Evolutionary conservation across 2,797 vertebrate genomes (phyloP).

Genomic region (Danionella dracula): DNA sequence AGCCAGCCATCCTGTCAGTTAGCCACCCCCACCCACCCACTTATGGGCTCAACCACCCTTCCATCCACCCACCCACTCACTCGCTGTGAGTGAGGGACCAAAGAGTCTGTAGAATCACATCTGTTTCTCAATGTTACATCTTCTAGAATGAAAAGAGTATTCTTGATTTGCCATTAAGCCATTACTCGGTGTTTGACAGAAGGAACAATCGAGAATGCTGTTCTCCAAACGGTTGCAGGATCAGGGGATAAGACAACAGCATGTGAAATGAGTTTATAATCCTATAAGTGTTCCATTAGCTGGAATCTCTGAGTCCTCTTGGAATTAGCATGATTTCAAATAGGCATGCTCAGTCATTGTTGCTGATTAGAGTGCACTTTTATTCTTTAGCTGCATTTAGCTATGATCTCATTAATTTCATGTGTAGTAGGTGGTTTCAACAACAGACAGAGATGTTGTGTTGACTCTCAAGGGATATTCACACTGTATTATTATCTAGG

Average conservation of each 20-base stretch:
- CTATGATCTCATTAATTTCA: no score
- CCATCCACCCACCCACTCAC: no score
- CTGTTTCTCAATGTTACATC: not conserved
- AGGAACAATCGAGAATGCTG: not conserved
- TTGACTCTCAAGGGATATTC: no score
- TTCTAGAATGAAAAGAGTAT: constrained; percentile 4
- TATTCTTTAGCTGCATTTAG: not conserved
- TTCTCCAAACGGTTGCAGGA: constrained; percentile 8
- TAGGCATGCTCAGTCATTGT: not conserved
- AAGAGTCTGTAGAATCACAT: no score
- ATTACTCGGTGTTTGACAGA: not conserved
- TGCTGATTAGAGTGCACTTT: not conserved
- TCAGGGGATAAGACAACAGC: not conserved
- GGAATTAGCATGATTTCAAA: constrained; percentile 5
- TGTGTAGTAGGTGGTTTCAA: no score
- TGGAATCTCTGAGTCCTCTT: constrained; percentile 4
- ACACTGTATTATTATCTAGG: no score
- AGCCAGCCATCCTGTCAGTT: no score
- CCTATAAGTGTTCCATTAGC: constrained; percentile 17
- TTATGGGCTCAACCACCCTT: no score
- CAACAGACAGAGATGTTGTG: no score
- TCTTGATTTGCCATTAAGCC: constrained; percentile 4
- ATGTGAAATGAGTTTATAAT: constrained; percentile 21
- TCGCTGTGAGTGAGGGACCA: no score
- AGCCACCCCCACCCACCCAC: no score